Evolutionary conservation across 2,113 vertebrate species (phyloP), one percentile per base, ranked within the genome.

Genomic region (Neodon shergylaensis): DNA sequence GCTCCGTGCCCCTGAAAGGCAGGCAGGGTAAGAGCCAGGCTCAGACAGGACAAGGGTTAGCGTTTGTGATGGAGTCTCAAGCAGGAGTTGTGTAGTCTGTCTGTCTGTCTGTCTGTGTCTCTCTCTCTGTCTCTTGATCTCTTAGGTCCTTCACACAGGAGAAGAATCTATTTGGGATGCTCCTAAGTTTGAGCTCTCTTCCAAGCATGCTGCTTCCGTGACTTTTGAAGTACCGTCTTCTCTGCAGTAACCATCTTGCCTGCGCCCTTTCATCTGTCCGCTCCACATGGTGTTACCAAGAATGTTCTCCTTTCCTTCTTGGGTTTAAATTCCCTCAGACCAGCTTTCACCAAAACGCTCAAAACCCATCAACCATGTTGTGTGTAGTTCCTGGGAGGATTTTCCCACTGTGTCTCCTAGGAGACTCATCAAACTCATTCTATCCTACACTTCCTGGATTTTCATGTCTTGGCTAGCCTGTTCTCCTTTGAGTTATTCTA

Each of bases 231-330:
- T 39, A 21, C 21, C 1, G 24, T 6, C 7, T 61, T 5, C 19
- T 54, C 13, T 44, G 31, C 52, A 11, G 0, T 42, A 31, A 42
- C 17, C 22, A 0, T 19, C n/a, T 63, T 22, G 9, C 16, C 24
- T 33, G 16, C 0, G 1, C 4, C 5, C 19, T 52, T 73, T 7
- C 2, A n/a, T 19, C n/a, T 5, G 9, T 28, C 73, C 36, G 8
- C 68, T 87, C 54, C 9, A 19, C 24, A 39, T 0, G n/a, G 49
- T 44, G 39, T 14, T 11, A 5, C 44, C 16, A 39, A 13, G 66
- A 3, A 7, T 21, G 36, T 72, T 42, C 58, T 44, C 79, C 13
- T 68, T 49, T 13, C 58, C 33, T 81, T 8, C 4, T 19, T 73
- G 77, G 49, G 33, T 33, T 84, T 70, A 16, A 22, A 17, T 39